Conservation (phyloP, 2,888 invertebrate genomes). For the Yponomeuta sedellus region DNA sequence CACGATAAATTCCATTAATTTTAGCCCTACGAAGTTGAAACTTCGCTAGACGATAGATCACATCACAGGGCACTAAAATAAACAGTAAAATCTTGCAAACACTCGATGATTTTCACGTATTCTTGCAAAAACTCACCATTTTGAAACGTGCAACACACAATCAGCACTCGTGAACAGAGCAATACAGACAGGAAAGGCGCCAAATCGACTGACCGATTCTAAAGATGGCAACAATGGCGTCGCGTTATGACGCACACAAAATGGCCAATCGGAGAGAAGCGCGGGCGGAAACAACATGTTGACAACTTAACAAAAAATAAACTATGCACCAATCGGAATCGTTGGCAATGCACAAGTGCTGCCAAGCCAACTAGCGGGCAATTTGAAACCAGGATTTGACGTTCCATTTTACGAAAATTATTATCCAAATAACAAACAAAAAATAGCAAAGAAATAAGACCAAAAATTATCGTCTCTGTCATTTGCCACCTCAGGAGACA, state of each 20-base stretch:
- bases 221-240: constrained; percentile 62
- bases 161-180: constrained; percentile 50
- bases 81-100: constrained; percentile 46
- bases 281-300: constrained; percentile 23
- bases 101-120: constrained; percentile 51
- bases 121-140: constrained; percentile 76
- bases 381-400: neutral
- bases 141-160: constrained; percentile 74
- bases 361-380: constrained; percentile 51
- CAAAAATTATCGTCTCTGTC: no score
- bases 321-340: constrained; percentile 41
- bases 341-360: constrained; percentile 38
- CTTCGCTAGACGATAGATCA: constrained; percentile 70
- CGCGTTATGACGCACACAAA: constrained; percentile 30
- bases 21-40: constrained; percentile 73
- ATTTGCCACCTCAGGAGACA: no score
- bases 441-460: no score
- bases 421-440: no score
- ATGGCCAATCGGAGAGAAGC: constrained; percentile 46
- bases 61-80: constrained; percentile 48
- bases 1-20: constrained; percentile 74
- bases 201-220: constrained; percentile 55
- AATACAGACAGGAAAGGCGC: constrained; percentile 74
- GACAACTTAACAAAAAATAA: neutral
- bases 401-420: constrained; percentile 13